These are phyloP conservation scores for Sturnus vulgaris DNA, from an alignment of 2,113 vertebrate species.

Conservation along the genomic window DNA sequence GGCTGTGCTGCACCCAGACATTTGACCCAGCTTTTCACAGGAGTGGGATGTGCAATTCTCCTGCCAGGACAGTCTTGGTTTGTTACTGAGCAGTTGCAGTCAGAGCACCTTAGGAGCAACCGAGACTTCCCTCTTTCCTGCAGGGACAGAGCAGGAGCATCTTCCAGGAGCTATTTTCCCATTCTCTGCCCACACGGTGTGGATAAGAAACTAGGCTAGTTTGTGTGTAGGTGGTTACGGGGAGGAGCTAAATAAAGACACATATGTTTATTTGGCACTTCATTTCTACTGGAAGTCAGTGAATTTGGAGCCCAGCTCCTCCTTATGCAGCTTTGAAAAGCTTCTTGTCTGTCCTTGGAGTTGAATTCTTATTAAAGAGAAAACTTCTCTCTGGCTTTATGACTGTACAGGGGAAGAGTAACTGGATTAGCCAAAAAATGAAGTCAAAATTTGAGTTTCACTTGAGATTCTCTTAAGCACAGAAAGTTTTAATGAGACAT, in stretches of 20 bases:
- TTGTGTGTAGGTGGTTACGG: background rate
- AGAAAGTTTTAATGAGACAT: background rate
- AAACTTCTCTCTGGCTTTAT: background rate
- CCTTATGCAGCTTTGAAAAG: background rate
- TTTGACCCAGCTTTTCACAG: background rate
- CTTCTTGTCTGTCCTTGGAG: background rate
- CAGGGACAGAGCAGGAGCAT: background rate
- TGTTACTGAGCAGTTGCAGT: background rate
- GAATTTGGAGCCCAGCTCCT: background rate
- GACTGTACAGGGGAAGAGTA: background rate
- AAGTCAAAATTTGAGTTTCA: background rate
- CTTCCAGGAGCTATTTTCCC: background rate
- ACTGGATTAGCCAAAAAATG: background rate
- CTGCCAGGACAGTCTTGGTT: background rate
- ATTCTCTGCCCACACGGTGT: background rate
- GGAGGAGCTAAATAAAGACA: slow-evolving; percentile 29
- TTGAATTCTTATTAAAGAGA: background rate
- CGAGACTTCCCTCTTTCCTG: background rate
- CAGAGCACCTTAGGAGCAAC: background rate
- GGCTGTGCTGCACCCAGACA: background rate
- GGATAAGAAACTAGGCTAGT: background rate
- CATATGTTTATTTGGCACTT: background rate
- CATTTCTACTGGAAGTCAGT: background rate
- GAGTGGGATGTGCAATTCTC: background rate
- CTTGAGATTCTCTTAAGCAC: background rate